These are phyloP conservation scores for Leucoptera coffeella DNA, from an alignment of 2,888 invertebrate genomes.

Conservation along the genomic window DNA sequence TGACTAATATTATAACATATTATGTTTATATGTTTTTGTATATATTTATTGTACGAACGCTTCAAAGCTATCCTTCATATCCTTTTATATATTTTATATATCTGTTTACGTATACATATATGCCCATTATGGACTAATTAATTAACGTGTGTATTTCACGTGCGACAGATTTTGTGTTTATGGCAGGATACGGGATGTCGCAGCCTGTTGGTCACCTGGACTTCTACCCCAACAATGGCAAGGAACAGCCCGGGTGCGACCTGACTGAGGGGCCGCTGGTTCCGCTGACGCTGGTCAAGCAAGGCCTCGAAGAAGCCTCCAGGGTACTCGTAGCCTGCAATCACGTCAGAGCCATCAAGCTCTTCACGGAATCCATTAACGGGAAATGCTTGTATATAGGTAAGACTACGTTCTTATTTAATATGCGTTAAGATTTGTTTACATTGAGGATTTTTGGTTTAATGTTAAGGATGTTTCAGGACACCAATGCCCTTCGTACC, in stretches of 20 bases:
- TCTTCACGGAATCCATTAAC: slow-evolving; percentile 78
- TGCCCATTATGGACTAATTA: slow-evolving; percentile 15
- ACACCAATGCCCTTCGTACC: slow-evolving; percentile 72
- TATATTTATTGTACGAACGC: no score
- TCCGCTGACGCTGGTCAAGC: slow-evolving; percentile 67
- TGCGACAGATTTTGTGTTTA: slow-evolving; percentile 55
- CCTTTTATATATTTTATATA: slow-evolving; percentile 5
- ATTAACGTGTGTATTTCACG: slow-evolving; percentile 40
- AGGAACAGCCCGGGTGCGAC: slow-evolving; percentile 84
- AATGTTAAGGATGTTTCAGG: slow-evolving; percentile 54
- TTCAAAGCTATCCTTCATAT: no score
- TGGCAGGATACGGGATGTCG: slow-evolving; percentile 81
- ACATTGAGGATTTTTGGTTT: no score
- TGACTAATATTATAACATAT: no score
- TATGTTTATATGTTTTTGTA: no score
- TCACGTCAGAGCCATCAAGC: slow-evolving; percentile 77
- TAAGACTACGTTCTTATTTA: no score
- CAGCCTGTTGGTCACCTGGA: slow-evolving; percentile 84
- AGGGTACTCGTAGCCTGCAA: slow-evolving; percentile 79
- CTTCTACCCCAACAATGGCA: slow-evolving; percentile 90
- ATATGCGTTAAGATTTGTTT: no score
- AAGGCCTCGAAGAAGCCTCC: slow-evolving; percentile 78
- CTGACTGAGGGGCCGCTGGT: slow-evolving; percentile 69
- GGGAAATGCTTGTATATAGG: slow-evolving; percentile 73
- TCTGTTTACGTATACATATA: slow-evolving; percentile 10